Evolutionary conservation across 1,140 invertebrate genomes (phyloP).

Genomic region (Papilio polyxenes): DNA sequence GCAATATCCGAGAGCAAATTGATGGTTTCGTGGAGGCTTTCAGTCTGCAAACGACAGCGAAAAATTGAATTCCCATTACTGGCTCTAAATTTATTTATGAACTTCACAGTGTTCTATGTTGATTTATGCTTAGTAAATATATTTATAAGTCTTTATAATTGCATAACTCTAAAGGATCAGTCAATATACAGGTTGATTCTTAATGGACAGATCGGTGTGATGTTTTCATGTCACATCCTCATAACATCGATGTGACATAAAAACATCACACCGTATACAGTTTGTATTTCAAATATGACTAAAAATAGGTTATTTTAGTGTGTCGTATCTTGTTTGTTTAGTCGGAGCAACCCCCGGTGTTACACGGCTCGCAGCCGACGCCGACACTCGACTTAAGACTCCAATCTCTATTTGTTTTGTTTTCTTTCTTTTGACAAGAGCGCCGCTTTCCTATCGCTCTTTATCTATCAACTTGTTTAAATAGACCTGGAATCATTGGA

Average conservation of each 20-base stretch:
- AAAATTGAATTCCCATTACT: slow-evolving; percentile 59
- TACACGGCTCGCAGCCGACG: slow-evolving; percentile 57
- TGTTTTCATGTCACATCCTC: too few relatives aligned
- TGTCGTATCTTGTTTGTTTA: slow-evolving; percentile 58
- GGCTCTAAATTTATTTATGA: slow-evolving; percentile 43
- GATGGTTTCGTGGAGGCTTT: slow-evolving; percentile 28
- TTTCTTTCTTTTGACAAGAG: slow-evolving; percentile 73
- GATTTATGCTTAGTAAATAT: not conserved
- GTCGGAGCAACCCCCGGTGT: slow-evolving; percentile 68
- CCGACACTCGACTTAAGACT: slow-evolving; percentile 53
- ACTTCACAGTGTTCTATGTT: slow-evolving; percentile 27
- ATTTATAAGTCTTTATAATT: not conserved
- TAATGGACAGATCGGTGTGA: too few relatives aligned
- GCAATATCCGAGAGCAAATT: slow-evolving; percentile 60
- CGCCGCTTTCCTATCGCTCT: slow-evolving; percentile 70
- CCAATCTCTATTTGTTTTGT: slow-evolving; percentile 75
- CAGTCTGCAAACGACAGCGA: slow-evolving; percentile 50
- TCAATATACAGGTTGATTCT: not conserved
- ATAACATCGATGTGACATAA: not conserved
- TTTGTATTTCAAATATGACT: slow-evolving; percentile 4
- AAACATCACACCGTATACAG: not conserved
- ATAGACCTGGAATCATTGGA: slow-evolving; percentile 67
- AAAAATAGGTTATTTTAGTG: slow-evolving; percentile 48
- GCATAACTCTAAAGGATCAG: not conserved
- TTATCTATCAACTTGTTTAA: slow-evolving; percentile 77